Percentiles rank a stretch among this genome's conserved stretches.
Evolutionary conservation across 1,140 invertebrate species (phyloP).

Genomic region (Cyclargus thomasi): DNA sequence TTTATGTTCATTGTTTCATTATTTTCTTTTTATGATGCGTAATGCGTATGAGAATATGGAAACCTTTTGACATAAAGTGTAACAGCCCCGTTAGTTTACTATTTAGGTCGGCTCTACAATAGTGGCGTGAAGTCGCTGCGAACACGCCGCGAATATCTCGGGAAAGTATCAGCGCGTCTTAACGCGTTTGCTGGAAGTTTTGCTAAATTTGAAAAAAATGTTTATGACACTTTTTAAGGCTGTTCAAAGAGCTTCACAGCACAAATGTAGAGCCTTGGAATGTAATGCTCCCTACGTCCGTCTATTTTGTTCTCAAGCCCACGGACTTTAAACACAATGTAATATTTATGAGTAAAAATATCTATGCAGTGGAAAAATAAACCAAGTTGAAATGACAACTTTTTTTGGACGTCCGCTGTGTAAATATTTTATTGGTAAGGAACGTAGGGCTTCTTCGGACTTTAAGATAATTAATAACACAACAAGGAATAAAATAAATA

Average conservation of each 20-base stretch:
- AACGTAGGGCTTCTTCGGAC: too few relatives aligned
- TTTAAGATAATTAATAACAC: too few relatives aligned
- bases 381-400: too few relatives aligned
- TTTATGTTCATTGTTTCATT: neutral
- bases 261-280: neutral
- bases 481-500: neutral
- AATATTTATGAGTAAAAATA: too few relatives aligned
- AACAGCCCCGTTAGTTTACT: neutral
- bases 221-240: too few relatives aligned
- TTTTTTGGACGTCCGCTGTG: too few relatives aligned
- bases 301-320: neutral
- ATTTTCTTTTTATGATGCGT: neutral
- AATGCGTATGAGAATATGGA: slow-evolving; percentile 9
- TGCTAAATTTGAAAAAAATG: neutral
- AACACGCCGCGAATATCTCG: too few relatives aligned
- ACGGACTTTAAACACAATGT: too few relatives aligned
- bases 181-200: neutral
- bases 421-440: too few relatives aligned
- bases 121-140: neutral
- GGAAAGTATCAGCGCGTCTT: too few relatives aligned
- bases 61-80: neutral
- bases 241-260: neutral
- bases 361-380: too few relatives aligned
- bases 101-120: neutral
- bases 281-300: neutral